Conservation (phyloP, 2,888 invertebrate genomes). For the Chrysolina oricalcia region DNA sequence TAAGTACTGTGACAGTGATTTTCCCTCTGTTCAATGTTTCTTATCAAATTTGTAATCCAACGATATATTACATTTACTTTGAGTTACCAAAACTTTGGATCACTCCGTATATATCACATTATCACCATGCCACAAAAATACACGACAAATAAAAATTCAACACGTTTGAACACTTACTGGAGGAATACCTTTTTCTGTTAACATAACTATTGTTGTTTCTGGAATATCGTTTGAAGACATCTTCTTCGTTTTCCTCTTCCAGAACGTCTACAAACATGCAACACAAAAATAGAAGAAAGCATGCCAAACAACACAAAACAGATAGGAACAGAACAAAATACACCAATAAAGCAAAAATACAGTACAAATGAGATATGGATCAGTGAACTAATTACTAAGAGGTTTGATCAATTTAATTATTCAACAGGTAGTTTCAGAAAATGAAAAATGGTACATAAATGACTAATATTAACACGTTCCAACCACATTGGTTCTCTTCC, state of each 20-base stretch:
- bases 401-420: slow-evolving; percentile 5
- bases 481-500: not conserved
- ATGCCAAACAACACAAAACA: slow-evolving; percentile 53
- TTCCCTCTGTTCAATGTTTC: not conserved
- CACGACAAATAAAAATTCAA: not conserved
- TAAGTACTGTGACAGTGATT: not conserved
- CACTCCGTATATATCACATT: not conserved
- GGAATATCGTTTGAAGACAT: slow-evolving; percentile 54
- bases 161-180: slow-evolving; percentile 73
- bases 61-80: not conserved
- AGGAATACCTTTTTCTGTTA: slow-evolving; percentile 74
- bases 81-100: not conserved
- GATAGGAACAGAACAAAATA: slow-evolving; percentile 43
- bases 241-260: slow-evolving; percentile 74
- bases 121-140: not conserved
- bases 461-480: not conserved
- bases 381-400: not conserved
- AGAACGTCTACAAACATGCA: slow-evolving; percentile 72
- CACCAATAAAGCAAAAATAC: slow-evolving; percentile 8
- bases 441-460: not conserved
- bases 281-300: slow-evolving; percentile 51
- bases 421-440: too few relatives aligned
- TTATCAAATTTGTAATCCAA: too few relatives aligned
- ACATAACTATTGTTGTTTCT: slow-evolving; percentile 37
- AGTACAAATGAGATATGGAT: not conserved